Evolutionary conservation across 2,113 vertebrate species (phyloP).

Genomic region (Plectropomus leopardus): DNA sequence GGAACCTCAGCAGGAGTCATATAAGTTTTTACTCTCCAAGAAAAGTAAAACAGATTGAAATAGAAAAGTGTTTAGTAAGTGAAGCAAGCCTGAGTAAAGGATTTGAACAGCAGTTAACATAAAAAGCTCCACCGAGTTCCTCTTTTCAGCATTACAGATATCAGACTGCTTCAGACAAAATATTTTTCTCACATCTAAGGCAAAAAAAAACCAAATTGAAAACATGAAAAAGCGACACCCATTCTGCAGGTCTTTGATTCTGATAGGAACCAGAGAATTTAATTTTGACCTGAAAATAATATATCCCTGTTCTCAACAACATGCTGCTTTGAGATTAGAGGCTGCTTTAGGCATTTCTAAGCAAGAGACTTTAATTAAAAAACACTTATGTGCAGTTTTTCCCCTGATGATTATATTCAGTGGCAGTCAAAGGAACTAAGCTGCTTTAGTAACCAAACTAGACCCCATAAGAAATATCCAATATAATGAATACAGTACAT

Average conservation of each 20-base stretch:
- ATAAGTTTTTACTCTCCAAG: neutral
- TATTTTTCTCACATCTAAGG: slow-evolving; percentile 13
- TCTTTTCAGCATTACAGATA: neutral
- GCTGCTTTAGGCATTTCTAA: slow-evolving; percentile 51
- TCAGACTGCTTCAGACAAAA: slow-evolving; percentile 8
- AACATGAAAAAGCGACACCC: slow-evolving; percentile 18
- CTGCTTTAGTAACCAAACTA: slow-evolving; percentile 54
- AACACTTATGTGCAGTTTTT: slow-evolving; percentile 50
- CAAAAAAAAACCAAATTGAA: neutral
- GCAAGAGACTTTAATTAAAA: slow-evolving; percentile 63
- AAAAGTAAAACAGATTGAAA: neutral
- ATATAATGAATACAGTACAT: slow-evolving; percentile 13
- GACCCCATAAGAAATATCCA: slow-evolving; percentile 28
- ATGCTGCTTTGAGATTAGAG: slow-evolving; percentile 78
- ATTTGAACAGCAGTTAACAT: slow-evolving; percentile 8
- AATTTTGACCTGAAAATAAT: slow-evolving; percentile 73
- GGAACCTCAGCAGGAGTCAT: neutral
- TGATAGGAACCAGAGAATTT: slow-evolving; percentile 60
- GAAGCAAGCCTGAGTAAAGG: slow-evolving; percentile 19
- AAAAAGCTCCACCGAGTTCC: neutral
- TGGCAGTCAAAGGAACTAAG: slow-evolving; percentile 65
- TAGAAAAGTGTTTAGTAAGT: slow-evolving; percentile 2
- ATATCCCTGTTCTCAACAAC: slow-evolving; percentile 72
- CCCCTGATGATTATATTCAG: slow-evolving; percentile 68
- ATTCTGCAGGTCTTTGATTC: slow-evolving; percentile 66